These are phyloP conservation scores for Drusus annulatus DNA, from an alignment of 1,140 invertebrate species.

Conservation along the genomic window DNA sequence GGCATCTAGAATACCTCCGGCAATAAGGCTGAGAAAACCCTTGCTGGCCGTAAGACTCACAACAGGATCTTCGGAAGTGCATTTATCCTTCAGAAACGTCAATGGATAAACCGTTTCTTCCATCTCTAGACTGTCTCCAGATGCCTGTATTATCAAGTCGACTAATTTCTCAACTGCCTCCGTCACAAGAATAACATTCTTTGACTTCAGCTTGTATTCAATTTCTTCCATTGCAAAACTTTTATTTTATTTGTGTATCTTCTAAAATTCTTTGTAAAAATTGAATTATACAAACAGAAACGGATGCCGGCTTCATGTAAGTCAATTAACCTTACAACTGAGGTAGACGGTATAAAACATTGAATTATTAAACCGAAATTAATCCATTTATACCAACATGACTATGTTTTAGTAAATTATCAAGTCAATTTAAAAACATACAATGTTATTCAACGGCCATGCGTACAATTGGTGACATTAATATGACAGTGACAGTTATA, in stretches of 20 bases:
- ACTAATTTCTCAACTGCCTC: conserved; percentile 42
- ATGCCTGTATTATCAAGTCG: conserved; percentile 20
- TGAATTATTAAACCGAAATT: too few species aligned
- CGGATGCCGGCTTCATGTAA: too few species aligned
- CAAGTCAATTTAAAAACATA: too few species aligned
- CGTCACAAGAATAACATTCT: conserved; percentile 40
- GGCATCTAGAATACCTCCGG: conserved; percentile 5
- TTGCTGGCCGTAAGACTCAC: conserved; percentile 39
- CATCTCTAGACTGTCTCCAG: conserved; percentile 1
- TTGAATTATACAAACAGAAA: too few species aligned
- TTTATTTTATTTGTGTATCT: background rate
- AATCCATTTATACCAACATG: too few species aligned
- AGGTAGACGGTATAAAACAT: too few species aligned
- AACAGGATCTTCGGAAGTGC: conserved; percentile 22
- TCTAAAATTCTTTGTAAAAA: too few species aligned
- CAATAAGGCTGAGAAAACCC: conserved; percentile 33
- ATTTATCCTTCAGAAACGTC: conserved; percentile 25
- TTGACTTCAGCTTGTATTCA: conserved; percentile 44
- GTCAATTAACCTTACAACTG: too few species aligned
- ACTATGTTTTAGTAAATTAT: too few species aligned
- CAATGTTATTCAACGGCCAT: too few species aligned
- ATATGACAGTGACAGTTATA: too few species aligned
- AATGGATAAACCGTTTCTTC: background rate
- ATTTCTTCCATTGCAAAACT: conserved; percentile 42
- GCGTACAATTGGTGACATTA: too few species aligned